A percentile compares a stretch with the other conserved stretches of the same genome.
Evolutionary conservation across 2,113 vertebrate species (phyloP).

Genomic region (Delphinapterus leucas): DNA sequence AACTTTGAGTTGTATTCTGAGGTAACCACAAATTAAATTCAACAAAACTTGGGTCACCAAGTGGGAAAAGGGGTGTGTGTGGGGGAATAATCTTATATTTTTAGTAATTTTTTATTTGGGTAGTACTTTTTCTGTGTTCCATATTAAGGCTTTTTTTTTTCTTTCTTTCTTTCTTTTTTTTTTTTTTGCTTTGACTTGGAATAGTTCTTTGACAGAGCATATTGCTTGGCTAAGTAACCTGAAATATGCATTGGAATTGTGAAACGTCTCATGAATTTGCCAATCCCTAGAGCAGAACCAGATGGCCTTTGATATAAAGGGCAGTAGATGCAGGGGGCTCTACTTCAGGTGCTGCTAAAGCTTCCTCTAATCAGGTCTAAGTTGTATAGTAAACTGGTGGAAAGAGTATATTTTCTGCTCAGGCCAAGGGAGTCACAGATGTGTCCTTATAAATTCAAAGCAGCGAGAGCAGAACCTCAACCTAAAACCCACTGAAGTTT

Average conservation of each 20-base stretch:
- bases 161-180: slow-evolving; percentile 6
- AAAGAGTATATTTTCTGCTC: not conserved
- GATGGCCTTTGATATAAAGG: slow-evolving; percentile 63
- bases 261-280: slow-evolving; percentile 68
- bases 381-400: not conserved
- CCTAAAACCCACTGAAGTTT: not conserved
- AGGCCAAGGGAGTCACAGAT: not conserved
- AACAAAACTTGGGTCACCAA: slow-evolving; percentile 69
- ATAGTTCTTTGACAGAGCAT: slow-evolving; percentile 65
- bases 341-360: slow-evolving; percentile 64
- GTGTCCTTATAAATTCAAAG: not conserved
- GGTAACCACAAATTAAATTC: slow-evolving; percentile 75
- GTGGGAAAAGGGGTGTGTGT: slow-evolving; percentile 26
- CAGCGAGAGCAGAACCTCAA: slow-evolving; percentile 9
- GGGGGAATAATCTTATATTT: slow-evolving; percentile 65
- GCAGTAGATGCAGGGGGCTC: slow-evolving; percentile 44
- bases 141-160: slow-evolving; percentile 69
- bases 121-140: slow-evolving; percentile 62
- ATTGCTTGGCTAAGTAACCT: slow-evolving; percentile 68
- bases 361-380: slow-evolving; percentile 54
- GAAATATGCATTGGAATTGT: slow-evolving; percentile 71
- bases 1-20: slow-evolving; percentile 80
- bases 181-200: slow-evolving; percentile 71
- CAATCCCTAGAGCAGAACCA: slow-evolving; percentile 68
- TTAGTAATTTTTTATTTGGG: slow-evolving; percentile 74